Conservation (phyloP, 2,888 invertebrate genomes). For the Rutpela maculata region DNA sequence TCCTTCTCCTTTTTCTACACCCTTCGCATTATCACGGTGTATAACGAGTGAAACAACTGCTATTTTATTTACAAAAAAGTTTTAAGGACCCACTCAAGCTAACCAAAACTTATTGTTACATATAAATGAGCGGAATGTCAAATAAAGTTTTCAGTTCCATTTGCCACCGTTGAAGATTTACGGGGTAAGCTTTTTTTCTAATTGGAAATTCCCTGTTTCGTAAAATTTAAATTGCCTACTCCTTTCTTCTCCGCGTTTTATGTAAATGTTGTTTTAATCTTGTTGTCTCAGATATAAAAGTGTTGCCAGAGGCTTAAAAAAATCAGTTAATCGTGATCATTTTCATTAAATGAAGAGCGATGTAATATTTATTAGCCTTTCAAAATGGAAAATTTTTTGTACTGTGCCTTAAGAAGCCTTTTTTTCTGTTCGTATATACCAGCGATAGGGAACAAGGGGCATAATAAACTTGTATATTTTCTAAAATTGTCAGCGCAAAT, state of each 20-base stretch:
- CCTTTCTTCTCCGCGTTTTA: not conserved
- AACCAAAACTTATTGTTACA: conserved; percentile 45
- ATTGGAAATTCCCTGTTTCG: conserved; percentile 2
- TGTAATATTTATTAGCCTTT: too few species aligned
- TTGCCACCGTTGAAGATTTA: conserved; percentile 11
- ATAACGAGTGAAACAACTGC: conserved; percentile 60
- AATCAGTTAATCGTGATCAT: too few species aligned
- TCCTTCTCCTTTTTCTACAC: conserved; percentile 57
- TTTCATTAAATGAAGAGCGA: too few species aligned
- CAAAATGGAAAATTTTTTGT: too few species aligned
- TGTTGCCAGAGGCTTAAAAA: too few species aligned
- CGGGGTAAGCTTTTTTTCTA: not conserved
- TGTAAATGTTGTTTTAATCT: not conserved
- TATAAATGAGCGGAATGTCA: conserved; percentile 40
- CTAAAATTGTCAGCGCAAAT: too few species aligned
- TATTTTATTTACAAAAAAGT: conserved; percentile 63
- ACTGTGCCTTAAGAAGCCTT: too few species aligned
- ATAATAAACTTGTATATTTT: too few species aligned
- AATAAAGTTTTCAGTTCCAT: not conserved
- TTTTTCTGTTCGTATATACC: too few species aligned
- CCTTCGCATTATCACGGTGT: conserved; percentile 63
- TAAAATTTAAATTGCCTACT: not conserved
- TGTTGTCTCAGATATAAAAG: too few species aligned
- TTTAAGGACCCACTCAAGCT: conserved; percentile 51
- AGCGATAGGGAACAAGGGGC: too few species aligned